Evolutionary conservation across 2,888 invertebrate genomes (phyloP), one percentile per base, ranked within the genome.

Genomic region (Troides aeacus): DNA sequence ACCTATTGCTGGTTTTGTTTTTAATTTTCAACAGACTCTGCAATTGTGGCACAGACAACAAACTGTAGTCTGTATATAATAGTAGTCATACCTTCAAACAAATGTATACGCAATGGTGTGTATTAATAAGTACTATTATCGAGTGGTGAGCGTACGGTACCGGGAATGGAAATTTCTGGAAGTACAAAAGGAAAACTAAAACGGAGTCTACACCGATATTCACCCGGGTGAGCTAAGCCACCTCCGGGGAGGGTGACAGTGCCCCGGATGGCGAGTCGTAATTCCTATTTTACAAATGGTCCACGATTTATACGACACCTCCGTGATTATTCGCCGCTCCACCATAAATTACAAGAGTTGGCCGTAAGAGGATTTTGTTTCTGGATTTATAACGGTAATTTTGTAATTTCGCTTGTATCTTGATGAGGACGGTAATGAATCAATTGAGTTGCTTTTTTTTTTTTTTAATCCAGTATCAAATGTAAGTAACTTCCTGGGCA

Each of bases 251-350:
- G 83, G 85, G 85, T 81, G 89, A 89, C 88, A 87, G 84, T 83
- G 78, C 76, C 81, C 79, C 76, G 79, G 78, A 81, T 71, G 81
- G 83, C 78, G 82, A 84, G 78, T 79, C 86, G 89, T 90, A 89
- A 91, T 91, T 87, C 90, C 88, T 89, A 91, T 92, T 92, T 90
- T 89, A 91, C 91, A 92, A 92, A 92, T 90, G 92, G 89, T 81
- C 81, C 85, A 88, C 86, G 85, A 92, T 92, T 92, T 92, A 92
- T 92, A 85, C 89, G 90, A 86, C 91, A 90, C 89, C 89, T 87
- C 77, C 76, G 86, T 92, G 92, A 92, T 92, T 92, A 92, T 92
- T 88, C 91, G 82, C 82, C 81, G 80, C 83, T 83, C 82, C 81
- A 83, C 86, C 84, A 91, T 92, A 92, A 92, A 92, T 92, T 91